These are phyloP conservation scores for Brachypodius melanocephalos DNA, from an alignment of 2,113 vertebrate genomes.

Conservation along the genomic window DNA sequence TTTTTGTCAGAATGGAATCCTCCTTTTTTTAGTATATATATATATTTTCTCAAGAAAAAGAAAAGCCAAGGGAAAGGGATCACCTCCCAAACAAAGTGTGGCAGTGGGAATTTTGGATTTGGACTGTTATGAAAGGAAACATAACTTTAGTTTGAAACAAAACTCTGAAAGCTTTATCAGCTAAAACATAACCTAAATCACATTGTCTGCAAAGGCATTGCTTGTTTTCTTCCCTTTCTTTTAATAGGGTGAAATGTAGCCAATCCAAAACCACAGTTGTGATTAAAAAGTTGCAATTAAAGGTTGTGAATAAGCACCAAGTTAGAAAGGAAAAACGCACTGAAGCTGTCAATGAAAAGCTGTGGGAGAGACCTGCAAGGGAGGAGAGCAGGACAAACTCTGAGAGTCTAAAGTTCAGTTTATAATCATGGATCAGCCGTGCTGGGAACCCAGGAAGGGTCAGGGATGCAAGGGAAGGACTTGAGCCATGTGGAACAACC, in stretches of 20 bases:
- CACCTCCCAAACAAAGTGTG: background rate
- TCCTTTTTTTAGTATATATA: no score
- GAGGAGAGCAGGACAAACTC: background rate
- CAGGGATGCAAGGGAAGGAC: background rate
- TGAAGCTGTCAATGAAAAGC: background rate
- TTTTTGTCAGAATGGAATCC: background rate
- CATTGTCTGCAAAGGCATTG: background rate
- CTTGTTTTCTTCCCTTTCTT: background rate
- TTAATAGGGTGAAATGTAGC: background rate
- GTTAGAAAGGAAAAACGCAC: accelerated
- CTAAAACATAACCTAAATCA: background rate
- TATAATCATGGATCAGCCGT: background rate
- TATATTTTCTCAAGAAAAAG: background rate
- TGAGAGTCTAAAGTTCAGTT: background rate
- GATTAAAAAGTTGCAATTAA: background rate
- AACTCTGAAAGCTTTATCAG: background rate
- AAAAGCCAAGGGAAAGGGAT: background rate
- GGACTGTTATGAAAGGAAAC: background rate
- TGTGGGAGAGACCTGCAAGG: background rate
- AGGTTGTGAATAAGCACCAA: background rate
- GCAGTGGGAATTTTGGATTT: background rate
- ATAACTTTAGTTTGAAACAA: background rate
- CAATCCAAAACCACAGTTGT: background rate
- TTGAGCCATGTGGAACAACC: background rate
- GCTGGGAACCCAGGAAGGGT: accelerated